Conservation (phyloP, 92 coral and sea anemone species). For the Ricordea florida region DNA sequence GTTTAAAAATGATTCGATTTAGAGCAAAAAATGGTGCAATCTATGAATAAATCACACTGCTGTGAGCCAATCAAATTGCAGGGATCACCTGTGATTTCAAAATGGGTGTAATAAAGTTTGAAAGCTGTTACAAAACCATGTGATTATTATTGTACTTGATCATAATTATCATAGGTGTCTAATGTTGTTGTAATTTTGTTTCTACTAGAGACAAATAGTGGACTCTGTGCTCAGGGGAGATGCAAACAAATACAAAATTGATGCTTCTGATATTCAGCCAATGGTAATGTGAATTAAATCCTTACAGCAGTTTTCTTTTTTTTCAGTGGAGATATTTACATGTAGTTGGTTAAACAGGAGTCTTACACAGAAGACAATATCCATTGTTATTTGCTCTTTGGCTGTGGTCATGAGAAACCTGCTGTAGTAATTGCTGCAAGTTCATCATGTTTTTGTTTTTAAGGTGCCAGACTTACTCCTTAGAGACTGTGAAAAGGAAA, state of each 20-base stretch:
- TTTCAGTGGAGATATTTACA: neutral
- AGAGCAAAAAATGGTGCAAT: too few species aligned
- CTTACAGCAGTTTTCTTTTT: neutral
- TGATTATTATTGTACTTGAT: neutral
- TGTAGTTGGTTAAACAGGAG: neutral
- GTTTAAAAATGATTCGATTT: too few species aligned
- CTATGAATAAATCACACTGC: too few species aligned
- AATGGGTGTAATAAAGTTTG: too few species aligned
- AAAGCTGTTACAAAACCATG: too few species aligned
- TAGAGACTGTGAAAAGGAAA: conserved; percentile 70
- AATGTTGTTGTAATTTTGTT: neutral
- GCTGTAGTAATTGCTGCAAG: neutral
- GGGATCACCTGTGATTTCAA: too few species aligned
- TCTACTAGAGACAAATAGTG: conserved; percentile 64
- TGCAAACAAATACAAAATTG: conserved; percentile 72
- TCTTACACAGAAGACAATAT: neutral
- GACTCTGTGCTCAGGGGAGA: conserved; percentile 76
- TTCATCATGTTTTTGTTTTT: neutral
- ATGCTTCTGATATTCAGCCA: conserved; percentile 82
- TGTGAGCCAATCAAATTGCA: too few species aligned
- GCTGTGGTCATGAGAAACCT: neutral
- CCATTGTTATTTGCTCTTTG: neutral
- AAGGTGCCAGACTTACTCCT: conserved; percentile 90
- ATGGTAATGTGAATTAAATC: conserved; percentile 51
- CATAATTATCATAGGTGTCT: neutral